Evolutionary conservation across 2,113 vertebrate species (phyloP).

Genomic region (Pygoscelis antarcticus): DNA sequence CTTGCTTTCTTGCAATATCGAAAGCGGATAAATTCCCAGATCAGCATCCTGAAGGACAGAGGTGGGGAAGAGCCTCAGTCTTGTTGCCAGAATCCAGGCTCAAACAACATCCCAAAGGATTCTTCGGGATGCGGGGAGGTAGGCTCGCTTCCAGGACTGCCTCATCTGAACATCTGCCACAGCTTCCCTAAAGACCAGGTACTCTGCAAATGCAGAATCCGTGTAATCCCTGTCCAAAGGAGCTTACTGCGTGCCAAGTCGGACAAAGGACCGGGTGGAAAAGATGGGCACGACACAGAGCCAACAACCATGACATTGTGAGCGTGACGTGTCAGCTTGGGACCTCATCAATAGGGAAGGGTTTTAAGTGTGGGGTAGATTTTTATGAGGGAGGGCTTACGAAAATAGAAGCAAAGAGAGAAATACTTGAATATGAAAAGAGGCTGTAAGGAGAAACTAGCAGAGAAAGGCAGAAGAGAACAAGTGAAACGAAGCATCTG

Average conservation of each 20-base stretch:
- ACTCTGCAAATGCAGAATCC: background rate
- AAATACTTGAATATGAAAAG: background rate
- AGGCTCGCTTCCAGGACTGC: background rate
- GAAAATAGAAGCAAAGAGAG: background rate
- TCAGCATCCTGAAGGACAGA: background rate
- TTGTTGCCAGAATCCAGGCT: background rate
- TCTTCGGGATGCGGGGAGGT: background rate
- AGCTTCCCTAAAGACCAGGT: background rate
- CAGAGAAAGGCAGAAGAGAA: background rate
- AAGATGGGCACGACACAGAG: background rate
- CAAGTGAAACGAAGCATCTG: background rate
- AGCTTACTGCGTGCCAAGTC: rapidly evolving
- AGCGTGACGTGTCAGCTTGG: background rate
- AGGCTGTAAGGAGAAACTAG: background rate
- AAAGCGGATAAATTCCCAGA: background rate
- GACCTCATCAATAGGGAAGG: background rate
- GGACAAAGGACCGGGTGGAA: background rate
- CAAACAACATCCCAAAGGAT: background rate
- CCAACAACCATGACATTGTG: background rate
- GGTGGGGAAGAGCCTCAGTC: background rate
- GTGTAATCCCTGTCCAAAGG: rapidly evolving
- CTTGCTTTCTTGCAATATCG: background rate
- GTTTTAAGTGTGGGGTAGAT: background rate
- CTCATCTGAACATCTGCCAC: background rate
- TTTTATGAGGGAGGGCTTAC: background rate